Conservation (phyloP, 2,888 invertebrate genomes). For the Erebia palarica region DNA sequence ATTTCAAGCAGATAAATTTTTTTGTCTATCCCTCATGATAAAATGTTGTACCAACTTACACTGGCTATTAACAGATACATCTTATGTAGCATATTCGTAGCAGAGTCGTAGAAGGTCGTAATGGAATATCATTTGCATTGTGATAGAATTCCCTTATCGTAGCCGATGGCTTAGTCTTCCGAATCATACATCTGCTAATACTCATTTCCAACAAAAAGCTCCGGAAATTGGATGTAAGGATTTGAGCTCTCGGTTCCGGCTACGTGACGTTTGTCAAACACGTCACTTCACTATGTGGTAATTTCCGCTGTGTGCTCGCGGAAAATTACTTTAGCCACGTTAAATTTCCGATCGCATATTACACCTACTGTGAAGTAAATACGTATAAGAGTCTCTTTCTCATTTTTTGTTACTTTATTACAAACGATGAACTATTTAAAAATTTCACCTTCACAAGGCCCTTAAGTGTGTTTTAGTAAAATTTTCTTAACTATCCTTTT, state of each 20-base stretch:
- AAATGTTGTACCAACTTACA: background rate
- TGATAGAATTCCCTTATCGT: conserved; percentile 1
- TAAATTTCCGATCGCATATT: conserved; percentile 76
- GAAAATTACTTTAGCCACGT: conserved; percentile 81
- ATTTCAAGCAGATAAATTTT: too few relatives aligned
- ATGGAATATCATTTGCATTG: background rate
- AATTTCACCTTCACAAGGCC: too few relatives aligned
- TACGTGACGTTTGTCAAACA: conserved; percentile 82
- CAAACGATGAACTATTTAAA: too few relatives aligned
- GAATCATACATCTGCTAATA: conserved; percentile 79
- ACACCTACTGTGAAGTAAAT: conserved; percentile 57
- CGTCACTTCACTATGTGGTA: conserved; percentile 82
- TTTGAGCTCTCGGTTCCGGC: conserved; percentile 78
- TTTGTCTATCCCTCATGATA: background rate
- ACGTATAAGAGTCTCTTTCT: background rate
- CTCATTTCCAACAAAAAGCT: conserved; percentile 79
- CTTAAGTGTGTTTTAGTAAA: too few relatives aligned
- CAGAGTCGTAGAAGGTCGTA: background rate
- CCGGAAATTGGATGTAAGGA: conserved; percentile 83
- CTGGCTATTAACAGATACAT: background rate
- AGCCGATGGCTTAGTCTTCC: conserved; percentile 73
- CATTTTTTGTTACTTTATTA: too few relatives aligned
- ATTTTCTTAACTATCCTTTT: too few relatives aligned
- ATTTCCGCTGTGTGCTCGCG: conserved; percentile 79
- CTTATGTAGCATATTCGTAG: background rate